These are phyloP conservation scores for Ctenopoma kingsleyae DNA, from an alignment of 2,797 vertebrate species.

Conservation along the genomic window DNA sequence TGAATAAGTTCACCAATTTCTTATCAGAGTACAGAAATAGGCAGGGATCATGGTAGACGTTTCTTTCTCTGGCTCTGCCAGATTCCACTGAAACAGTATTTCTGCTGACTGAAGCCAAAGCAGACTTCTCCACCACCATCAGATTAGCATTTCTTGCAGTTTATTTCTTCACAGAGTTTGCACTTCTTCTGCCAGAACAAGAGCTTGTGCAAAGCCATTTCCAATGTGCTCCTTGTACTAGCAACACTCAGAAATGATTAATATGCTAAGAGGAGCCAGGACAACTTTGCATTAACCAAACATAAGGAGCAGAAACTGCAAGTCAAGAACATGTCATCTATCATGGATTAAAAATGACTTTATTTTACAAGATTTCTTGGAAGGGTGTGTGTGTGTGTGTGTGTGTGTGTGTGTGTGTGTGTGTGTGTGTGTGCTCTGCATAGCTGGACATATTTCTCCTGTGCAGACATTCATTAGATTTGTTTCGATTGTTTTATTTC, in stretches of 20 bases:
- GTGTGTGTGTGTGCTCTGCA: conserved; percentile 18
- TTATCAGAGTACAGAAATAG: background rate
- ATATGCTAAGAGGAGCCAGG: conserved; percentile 57
- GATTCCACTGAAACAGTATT: conserved; percentile 54
- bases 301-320: conserved; percentile 56
- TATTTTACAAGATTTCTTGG: conserved; percentile 51
- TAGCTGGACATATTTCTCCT: conserved; percentile 38
- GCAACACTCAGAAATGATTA: conserved; percentile 72
- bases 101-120: conserved; percentile 58
- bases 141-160: conserved; percentile 66
- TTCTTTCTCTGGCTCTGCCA: conserved; percentile 16
- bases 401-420: conserved; percentile 9
- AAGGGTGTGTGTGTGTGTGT: conserved; percentile 20
- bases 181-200: conserved; percentile 64
- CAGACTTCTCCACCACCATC: conserved; percentile 47
- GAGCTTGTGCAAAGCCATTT: conserved; percentile 63
- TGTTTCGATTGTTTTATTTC: conserved; percentile 46
- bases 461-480: conserved; percentile 41
- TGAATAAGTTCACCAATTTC: conserved; percentile 17
- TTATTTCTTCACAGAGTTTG: conserved; percentile 68
- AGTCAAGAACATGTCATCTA: conserved; percentile 69
- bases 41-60: conserved; percentile 10
- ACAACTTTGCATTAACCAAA: conserved; percentile 60
- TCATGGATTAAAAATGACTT: conserved; percentile 71
- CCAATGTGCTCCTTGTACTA: conserved; percentile 59